Evolutionary conservation across 2,113 vertebrate species (phyloP).

Genomic region (Stegastes partitus): DNA sequence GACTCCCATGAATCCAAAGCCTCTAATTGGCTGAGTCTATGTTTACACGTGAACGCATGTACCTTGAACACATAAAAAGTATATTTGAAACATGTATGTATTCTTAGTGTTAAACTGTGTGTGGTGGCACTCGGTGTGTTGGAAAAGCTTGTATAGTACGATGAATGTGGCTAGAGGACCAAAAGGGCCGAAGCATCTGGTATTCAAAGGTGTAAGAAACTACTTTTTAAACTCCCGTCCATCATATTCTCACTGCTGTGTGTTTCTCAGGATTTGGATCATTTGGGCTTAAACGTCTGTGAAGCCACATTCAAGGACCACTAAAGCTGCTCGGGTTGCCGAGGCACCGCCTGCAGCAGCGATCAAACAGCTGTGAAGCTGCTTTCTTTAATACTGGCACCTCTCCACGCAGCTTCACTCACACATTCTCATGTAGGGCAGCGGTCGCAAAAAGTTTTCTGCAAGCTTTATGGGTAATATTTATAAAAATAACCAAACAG

Average conservation of each 20-base stretch:
- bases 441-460: slow-evolving; percentile 6
- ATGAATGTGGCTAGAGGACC: slow-evolving; percentile 49
- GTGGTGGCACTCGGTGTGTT: slow-evolving; percentile 34
- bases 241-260: slow-evolving; percentile 17
- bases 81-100: slow-evolving; percentile 43
- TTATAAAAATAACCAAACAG: slow-evolving; percentile 6
- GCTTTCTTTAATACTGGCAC: slow-evolving; percentile 21
- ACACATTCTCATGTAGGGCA: slow-evolving; percentile 4
- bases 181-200: slow-evolving; percentile 31
- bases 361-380: slow-evolving; percentile 30
- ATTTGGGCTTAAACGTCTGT: slow-evolving; percentile 45
- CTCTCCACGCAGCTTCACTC: slow-evolving; percentile 9
- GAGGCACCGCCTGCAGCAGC: slow-evolving; percentile 11
- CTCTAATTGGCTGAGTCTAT: slow-evolving; percentile 72
- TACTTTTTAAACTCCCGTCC: slow-evolving; percentile 3
- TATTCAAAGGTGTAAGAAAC: slow-evolving; percentile 10
- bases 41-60: slow-evolving; percentile 78
- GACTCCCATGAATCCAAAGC: slow-evolving; percentile 72
- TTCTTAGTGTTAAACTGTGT: slow-evolving; percentile 43
- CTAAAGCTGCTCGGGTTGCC: slow-evolving; percentile 32
- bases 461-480: slow-evolving; percentile 32
- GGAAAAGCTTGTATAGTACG: slow-evolving; percentile 29
- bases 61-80: slow-evolving; percentile 55
- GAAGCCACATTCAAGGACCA: slow-evolving; percentile 46
- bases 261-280: slow-evolving; percentile 61